A percentile compares a stretch with the other conserved stretches of the same genome.
phyloP scores from a whole-genome alignment of 2,888 invertebrate genomes.

The Acrocyrtus sp. region DNA sequence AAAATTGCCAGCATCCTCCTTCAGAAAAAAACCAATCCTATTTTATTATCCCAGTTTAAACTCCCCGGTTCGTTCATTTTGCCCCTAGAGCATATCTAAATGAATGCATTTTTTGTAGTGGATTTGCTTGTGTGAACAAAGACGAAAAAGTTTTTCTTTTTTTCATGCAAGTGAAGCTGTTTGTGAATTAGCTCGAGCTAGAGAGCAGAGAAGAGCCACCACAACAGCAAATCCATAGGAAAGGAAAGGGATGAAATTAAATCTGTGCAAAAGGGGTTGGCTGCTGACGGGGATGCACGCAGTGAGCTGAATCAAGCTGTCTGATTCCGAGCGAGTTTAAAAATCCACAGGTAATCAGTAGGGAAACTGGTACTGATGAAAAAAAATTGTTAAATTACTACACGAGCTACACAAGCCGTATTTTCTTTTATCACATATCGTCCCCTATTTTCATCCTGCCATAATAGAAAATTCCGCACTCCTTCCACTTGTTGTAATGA shows the following conservation, averaged over 20 bases:
- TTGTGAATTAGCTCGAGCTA: no score
- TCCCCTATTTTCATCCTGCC: neutral
- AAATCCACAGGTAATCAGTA: neutral
- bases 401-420: neutral
- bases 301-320: no score
- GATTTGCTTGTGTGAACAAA: neutral
- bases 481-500: no score
- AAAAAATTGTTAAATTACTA: neutral
- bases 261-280: no score
- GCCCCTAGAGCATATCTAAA: neutral
- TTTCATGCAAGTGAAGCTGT: no score
- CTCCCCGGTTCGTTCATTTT: neutral
- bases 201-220: no score
- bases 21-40: neutral
- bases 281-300: no score
- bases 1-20: conserved; percentile 11
- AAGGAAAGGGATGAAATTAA: no score
- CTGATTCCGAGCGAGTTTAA: no score
- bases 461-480: no score
- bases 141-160: neutral
- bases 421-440: neutral
- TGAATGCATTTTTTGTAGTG: neutral
- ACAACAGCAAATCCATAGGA: no score
- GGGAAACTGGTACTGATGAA: neutral
- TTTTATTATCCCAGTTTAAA: no score